Conservation (phyloP, 2,888 invertebrate species). For the Aleiodes leptofemur region DNA sequence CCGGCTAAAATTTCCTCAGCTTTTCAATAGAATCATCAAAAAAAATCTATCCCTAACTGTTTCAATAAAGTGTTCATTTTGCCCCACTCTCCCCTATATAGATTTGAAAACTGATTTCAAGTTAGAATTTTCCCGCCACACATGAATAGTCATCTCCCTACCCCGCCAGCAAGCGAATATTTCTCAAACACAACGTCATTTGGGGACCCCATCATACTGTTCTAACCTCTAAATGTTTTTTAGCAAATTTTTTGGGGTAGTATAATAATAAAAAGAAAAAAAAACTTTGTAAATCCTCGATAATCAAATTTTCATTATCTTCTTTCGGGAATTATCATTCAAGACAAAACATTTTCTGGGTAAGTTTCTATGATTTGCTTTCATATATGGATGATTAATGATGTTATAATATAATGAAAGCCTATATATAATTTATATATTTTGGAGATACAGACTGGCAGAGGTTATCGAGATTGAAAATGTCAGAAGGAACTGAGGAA, state of each 20-base stretch:
- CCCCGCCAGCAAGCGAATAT: too few species aligned
- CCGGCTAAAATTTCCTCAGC: too few species aligned
- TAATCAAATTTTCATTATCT: neutral
- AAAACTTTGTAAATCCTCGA: neutral
- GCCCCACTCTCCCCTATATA: too few species aligned
- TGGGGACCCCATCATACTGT: neutral
- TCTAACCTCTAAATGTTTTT: neutral
- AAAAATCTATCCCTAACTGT: too few species aligned
- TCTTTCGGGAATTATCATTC: neutral
- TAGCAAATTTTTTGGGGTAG: neutral
- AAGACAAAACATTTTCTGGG: neutral
- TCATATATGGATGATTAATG: neutral
- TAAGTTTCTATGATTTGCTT: neutral
- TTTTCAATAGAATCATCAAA: too few species aligned
- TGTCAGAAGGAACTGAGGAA: slow-evolving; percentile 67
- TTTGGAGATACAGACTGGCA: neutral
- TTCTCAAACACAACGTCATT: neutral
- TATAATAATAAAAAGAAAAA: too few species aligned
- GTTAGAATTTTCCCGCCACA: neutral
- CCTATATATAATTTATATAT: neutral
- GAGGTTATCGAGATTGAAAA: slow-evolving; percentile 53
- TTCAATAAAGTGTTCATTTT: too few species aligned
- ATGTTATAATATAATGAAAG: neutral
- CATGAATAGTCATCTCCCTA: neutral
- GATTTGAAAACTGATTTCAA: too few species aligned